These are phyloP conservation scores for Pristionchus arcanus DNA, from an alignment of 2,888 invertebrate species.

Conservation along the genomic window DNA sequence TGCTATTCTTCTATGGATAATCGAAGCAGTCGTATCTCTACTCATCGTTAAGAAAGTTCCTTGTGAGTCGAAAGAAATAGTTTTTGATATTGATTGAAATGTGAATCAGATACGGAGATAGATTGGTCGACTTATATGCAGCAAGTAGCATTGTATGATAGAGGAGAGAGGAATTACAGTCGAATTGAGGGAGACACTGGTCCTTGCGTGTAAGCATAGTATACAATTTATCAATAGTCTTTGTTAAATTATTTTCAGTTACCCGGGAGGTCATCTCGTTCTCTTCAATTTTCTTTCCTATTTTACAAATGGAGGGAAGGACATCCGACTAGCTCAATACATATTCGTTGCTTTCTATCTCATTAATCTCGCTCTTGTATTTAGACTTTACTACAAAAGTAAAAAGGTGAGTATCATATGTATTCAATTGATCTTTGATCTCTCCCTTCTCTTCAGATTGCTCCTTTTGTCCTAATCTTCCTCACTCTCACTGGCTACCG, in stretches of 20 bases:
- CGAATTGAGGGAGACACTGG: conserved; percentile 95
- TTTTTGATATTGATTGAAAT: conserved; percentile 68
- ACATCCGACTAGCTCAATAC: conserved; percentile 93
- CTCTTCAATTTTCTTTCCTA: conserved; percentile 90
- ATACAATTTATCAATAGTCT: not conserved
- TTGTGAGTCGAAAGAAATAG: conserved; percentile 62
- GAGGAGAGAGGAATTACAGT: conserved; percentile 94
- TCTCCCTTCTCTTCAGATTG: conserved; percentile 83
- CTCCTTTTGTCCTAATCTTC: conserved; percentile 92
- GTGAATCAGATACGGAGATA: conserved; percentile 91
- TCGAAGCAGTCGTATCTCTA: conserved; percentile 65
- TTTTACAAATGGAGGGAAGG: conserved; percentile 88
- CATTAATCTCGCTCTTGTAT: conserved; percentile 87
- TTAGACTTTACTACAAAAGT: conserved; percentile 88
- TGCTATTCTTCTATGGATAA: conserved; percentile 61
- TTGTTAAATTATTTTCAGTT: conserved; percentile 81
- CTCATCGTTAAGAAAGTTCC: conserved; percentile 70
- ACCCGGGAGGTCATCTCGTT: conserved; percentile 98
- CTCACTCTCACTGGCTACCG: conserved; percentile 95
- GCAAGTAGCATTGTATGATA: conserved; percentile 92
- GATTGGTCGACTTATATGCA: conserved; percentile 99
- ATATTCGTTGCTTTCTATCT: conserved; percentile 91
- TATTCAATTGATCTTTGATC: not conserved
- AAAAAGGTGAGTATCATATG: conserved; percentile 59
- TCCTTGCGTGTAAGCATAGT: conserved; percentile 85